Percentiles rank a stretch among this genome's conserved stretches.
phyloP scores from a whole-genome alignment of 2,888 invertebrate species.

The Drosophila infuscata region DNA sequence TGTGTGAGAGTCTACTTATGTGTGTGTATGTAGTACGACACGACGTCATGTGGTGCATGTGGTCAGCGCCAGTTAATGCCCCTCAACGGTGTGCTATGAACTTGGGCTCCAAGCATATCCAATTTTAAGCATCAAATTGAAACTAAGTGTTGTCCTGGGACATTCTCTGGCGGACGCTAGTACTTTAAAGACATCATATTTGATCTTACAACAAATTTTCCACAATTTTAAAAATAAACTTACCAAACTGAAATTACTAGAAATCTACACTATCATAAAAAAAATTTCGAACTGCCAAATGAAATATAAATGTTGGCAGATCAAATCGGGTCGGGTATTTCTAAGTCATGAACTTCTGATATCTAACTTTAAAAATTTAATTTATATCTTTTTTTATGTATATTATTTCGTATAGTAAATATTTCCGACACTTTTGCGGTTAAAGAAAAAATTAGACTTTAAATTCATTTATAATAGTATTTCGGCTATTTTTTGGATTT shows the following conservation, averaged over 20 bases:
- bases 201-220: background rate
- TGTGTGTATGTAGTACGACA: conserved; percentile 25
- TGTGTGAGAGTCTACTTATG: conserved; percentile 12
- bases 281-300: background rate
- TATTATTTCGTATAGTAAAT: background rate
- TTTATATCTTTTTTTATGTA: background rate
- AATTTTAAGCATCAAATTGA: conserved; percentile 23
- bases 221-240: background rate
- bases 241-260: background rate
- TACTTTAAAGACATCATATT: background rate
- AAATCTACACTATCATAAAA: background rate
- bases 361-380: background rate
- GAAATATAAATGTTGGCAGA: background rate
- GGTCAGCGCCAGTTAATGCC: conserved; percentile 31
- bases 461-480: background rate
- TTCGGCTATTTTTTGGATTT: background rate
- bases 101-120: conserved; percentile 13
- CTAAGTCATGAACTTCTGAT: background rate
- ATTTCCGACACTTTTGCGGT: background rate
- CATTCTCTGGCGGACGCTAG: background rate
- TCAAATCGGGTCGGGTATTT: background rate
- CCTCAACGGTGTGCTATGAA: conserved; percentile 11
- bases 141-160: conserved; percentile 17
- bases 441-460: background rate
- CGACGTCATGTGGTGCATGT: conserved; percentile 60